Evolutionary conservation across 2,888 invertebrate genomes (phyloP).

Genomic region (Macaria notata): DNA sequence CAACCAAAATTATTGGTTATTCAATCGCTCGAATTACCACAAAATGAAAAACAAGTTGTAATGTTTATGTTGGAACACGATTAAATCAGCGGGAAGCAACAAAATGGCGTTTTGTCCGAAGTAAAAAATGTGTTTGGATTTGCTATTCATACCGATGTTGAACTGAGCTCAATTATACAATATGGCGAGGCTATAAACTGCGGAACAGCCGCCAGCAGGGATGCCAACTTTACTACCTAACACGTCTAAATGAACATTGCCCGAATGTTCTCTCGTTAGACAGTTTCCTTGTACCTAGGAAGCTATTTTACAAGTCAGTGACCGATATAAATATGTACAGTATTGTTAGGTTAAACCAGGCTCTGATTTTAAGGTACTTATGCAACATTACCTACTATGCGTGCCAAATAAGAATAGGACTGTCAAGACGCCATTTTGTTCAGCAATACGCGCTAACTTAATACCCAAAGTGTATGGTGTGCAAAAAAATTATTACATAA

Average conservation of each 20-base stretch:
- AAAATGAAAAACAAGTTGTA: slow-evolving; percentile 2
- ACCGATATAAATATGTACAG: too few relatives aligned
- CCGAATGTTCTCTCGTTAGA: too few relatives aligned
- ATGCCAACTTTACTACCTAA: slow-evolving; percentile 9
- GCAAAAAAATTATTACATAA: too few relatives aligned
- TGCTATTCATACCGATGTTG: slow-evolving; percentile 39
- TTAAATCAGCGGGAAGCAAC: slow-evolving; percentile 17
- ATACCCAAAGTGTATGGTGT: too few relatives aligned
- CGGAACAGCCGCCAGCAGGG: slow-evolving; percentile 16
- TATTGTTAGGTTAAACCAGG: too few relatives aligned
- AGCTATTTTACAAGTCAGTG: too few relatives aligned
- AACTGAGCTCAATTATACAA: slow-evolving; percentile 42
- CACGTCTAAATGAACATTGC: neutral
- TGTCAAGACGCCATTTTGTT: too few relatives aligned
- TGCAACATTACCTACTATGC: too few relatives aligned
- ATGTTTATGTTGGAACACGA: slow-evolving; percentile 8
- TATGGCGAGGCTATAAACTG: slow-evolving; percentile 28
- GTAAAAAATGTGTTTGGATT: slow-evolving; percentile 35
- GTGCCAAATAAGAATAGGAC: too few relatives aligned
- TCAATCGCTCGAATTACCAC: slow-evolving; percentile 7
- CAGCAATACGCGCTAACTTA: too few relatives aligned
- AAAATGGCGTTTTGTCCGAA: slow-evolving; percentile 17
- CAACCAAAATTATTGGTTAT: neutral
- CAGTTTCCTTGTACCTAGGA: too few relatives aligned
- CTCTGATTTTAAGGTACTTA: too few relatives aligned